Conservation (phyloP, 2,888 invertebrate species). For the Trichogramma dendrolimi region DNA sequence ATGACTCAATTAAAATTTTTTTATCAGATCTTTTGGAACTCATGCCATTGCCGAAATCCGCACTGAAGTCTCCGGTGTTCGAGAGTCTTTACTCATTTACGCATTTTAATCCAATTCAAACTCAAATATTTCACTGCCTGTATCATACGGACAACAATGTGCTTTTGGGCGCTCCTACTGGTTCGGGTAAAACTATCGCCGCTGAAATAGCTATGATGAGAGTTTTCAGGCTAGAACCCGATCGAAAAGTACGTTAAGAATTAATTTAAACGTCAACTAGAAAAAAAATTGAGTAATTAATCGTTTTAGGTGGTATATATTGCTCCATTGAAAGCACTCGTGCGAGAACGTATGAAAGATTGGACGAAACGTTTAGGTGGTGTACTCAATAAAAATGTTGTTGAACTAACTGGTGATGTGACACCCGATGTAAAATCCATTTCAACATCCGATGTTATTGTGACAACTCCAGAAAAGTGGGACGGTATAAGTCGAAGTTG, state of each 20-base stretch:
- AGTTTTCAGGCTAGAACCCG: conserved; percentile 76
- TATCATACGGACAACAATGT: conserved; percentile 94
- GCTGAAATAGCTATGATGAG: conserved; percentile 97
- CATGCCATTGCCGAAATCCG: conserved; percentile 82
- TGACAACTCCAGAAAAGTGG: conserved; percentile 99
- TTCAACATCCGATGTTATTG: conserved; percentile 81
- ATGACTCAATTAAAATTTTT: background rate
- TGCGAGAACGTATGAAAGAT: conserved; percentile 91
- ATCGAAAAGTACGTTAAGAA: conserved; percentile 61
- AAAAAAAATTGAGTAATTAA: conserved; percentile 12
- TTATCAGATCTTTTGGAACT: conserved; percentile 77
- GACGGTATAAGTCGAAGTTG: conserved; percentile 98
- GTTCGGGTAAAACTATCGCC: conserved; percentile 96
- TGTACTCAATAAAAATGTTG: conserved; percentile 74
- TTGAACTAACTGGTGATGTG: conserved; percentile 93
- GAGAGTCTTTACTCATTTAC: conserved; percentile 84
- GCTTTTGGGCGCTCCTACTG: conserved; percentile 91
- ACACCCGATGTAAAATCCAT: conserved; percentile 84
- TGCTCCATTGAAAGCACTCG: conserved; percentile 95
- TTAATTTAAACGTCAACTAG: background rate
- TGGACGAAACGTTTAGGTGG: conserved; percentile 81
- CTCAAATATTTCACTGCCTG: conserved; percentile 93
- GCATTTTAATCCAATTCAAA: conserved; percentile 98
- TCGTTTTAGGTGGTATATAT: conserved; percentile 83
- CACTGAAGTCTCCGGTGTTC: conserved; percentile 71